phyloP scores from a whole-genome alignment of 2,797 vertebrate species.

The Gallinago stenura region DNA sequence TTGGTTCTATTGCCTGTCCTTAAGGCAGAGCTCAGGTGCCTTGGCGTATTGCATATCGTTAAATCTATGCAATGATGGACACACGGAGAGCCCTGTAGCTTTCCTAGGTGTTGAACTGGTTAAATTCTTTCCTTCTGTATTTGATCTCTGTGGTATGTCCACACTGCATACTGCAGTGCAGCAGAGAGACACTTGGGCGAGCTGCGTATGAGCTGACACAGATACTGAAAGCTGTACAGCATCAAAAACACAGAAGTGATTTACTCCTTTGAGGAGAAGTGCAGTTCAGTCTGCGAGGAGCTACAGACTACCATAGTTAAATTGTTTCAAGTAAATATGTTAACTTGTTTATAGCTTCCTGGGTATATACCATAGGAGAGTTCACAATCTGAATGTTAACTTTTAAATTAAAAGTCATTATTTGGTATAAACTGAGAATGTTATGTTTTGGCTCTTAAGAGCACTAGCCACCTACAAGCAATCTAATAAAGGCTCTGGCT shows the following conservation, averaged over 20 bases:
- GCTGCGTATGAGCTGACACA: background rate
- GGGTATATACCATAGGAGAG: background rate
- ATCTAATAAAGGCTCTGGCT: background rate
- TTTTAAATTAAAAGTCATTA: background rate
- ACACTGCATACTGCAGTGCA: conserved; percentile 44
- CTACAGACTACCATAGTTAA: background rate
- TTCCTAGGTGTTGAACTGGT: background rate
- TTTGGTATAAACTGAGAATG: background rate
- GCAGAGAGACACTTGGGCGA: background rate
- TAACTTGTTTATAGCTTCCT: background rate
- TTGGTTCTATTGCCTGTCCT: background rate
- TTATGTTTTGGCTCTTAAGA: background rate
- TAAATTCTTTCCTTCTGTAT: background rate
- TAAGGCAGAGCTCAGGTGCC: background rate
- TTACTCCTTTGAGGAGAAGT: background rate
- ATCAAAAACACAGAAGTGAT: background rate
- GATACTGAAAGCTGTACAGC: background rate
- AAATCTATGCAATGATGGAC: background rate
- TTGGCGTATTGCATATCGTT: accelerated
- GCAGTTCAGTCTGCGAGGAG: background rate
- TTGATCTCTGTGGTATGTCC: background rate
- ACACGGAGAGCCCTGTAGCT: background rate
- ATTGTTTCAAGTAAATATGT: background rate
- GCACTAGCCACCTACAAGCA: accelerated
- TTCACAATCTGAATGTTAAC: background rate